phyloP scores from a whole-genome alignment of 2,113 vertebrate species.

The Lynx canadensis region DNA sequence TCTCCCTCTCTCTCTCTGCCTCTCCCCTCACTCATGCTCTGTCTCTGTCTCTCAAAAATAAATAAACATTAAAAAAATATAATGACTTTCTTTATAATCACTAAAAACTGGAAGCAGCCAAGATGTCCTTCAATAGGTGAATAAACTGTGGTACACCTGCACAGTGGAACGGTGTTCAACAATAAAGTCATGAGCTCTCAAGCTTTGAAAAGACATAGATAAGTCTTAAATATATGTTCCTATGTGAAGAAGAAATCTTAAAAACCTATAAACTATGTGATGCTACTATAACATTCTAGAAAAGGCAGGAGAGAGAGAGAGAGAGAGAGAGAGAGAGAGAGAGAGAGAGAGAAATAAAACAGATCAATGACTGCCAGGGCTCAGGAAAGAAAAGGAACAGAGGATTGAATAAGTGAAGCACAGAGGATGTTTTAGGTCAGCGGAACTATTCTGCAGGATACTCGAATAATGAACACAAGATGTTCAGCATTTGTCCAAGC shows the following conservation, averaged over 20 bases:
- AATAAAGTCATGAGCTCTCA: neutral
- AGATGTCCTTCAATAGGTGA: neutral
- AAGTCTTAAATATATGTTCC: neutral
- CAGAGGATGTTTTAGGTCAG: neutral
- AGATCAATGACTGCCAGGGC: neutral
- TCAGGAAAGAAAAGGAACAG: rapidly evolving
- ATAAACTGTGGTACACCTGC: neutral
- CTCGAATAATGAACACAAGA: neutral
- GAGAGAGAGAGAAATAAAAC: neutral
- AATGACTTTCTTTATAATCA: neutral
- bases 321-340: no score
- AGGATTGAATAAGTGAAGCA: neutral
- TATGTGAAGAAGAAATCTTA: neutral
- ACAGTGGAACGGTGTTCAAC: neutral
- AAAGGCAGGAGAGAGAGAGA: neutral
- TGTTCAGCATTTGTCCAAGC: neutral
- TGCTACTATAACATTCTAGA: neutral
- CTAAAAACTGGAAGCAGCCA: neutral
- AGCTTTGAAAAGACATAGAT: neutral
- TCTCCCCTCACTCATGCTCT: no score
- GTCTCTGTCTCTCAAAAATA: no score
- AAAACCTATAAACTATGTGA: neutral
- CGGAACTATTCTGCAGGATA: neutral
- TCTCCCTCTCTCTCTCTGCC: no score
- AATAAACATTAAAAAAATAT: neutral